Base-by-base conservation (phyloP, 1,140 invertebrate genomes). In the Papilio polyxenes region DNA sequence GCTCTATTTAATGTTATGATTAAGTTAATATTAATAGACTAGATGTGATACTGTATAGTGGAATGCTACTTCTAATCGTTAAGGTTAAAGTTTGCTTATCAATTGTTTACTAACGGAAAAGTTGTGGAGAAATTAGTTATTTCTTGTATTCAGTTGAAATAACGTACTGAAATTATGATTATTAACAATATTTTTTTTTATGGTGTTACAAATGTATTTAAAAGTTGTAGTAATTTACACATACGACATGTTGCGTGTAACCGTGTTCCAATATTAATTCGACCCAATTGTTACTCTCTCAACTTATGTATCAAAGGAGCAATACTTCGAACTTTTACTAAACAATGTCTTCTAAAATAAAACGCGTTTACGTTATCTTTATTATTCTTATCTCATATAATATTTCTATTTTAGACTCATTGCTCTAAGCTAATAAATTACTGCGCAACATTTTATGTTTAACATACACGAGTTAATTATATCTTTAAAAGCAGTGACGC, bases 71-170 rank as follows among this genome's bases (percentile, higher is more conserved):
- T n/a, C 74, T 75, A 75, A 75, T 75, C 74, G 44, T n/a, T 49
- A 49, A 75, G 74, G 74, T 49, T 44, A 75, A 75, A 75, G 74
- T 75, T 75, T 75, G 8, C 10, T 72, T 72, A 72, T 72, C 69
- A 23, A 72, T 15, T 72, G 69, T 72, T 72, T 72, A 72, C 20
- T 31, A 37, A 15, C 31, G 69, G 69, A 72, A 72, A 72, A 72
- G 6, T 72, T 72, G 4, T 9, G 8, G 20, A 62, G 59, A 59
- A 20, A 62, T 62, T 62, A 23, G 7, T 62, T 62, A 62, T 17
- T 59, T 59, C 56, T 59, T 59, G 56, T 53, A 6, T 6, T 44
- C 40, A 2, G 0, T 31, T 31, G 23, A 31, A 44, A 44, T 44
- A 44, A 44, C 40, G 40, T 44, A 2, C 40, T 4, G 40, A 44